phyloP scores from a whole-genome alignment of 2,888 invertebrate genomes.

The Candidula unifasciata region DNA sequence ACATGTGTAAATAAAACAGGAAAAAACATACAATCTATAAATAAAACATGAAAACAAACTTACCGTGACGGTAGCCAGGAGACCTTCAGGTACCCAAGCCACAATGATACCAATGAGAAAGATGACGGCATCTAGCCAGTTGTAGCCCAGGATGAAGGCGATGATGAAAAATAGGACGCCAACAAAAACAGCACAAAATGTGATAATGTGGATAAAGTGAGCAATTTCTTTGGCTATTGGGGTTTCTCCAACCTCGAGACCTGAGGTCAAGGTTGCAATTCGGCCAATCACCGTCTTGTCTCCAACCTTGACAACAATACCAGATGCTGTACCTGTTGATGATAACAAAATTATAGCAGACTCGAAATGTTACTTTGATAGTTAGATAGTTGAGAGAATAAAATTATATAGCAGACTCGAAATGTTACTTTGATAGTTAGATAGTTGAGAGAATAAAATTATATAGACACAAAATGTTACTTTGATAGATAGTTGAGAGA shows the following conservation, averaged over 20 bases:
- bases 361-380: too few species aligned
- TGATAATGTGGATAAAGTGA: slow-evolving; percentile 99
- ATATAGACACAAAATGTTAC: too few species aligned
- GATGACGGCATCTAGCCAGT: slow-evolving; percentile 99
- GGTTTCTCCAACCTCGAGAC: slow-evolving; percentile 84
- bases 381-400: too few species aligned
- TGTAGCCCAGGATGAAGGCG: slow-evolving; percentile 96
- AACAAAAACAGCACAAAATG: slow-evolving; percentile 87
- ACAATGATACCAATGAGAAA: slow-evolving; percentile 99
- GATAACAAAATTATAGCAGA: too few species aligned
- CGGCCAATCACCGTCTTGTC: slow-evolving; percentile 79
- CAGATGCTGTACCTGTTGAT: slow-evolving; percentile 73
- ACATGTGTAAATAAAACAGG: too few species aligned
- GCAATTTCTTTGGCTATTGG: slow-evolving; percentile 99
- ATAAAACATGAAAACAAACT: slow-evolving; percentile 57
- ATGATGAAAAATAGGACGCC: slow-evolving; percentile 98
- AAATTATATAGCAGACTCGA: too few species aligned
- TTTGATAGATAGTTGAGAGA: too few species aligned
- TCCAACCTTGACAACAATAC: slow-evolving; percentile 77
- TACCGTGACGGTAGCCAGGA: slow-evolving; percentile 97
- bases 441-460: too few species aligned
- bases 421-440: too few species aligned
- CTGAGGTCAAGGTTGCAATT: slow-evolving; percentile 78
- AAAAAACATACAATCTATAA: too few species aligned
- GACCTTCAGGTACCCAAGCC: slow-evolving; percentile 99